Percentiles rank a stretch among this genome's conserved stretches.
Conservation (phyloP, 2,888 invertebrate species). For the Metellina segmentata region DNA sequence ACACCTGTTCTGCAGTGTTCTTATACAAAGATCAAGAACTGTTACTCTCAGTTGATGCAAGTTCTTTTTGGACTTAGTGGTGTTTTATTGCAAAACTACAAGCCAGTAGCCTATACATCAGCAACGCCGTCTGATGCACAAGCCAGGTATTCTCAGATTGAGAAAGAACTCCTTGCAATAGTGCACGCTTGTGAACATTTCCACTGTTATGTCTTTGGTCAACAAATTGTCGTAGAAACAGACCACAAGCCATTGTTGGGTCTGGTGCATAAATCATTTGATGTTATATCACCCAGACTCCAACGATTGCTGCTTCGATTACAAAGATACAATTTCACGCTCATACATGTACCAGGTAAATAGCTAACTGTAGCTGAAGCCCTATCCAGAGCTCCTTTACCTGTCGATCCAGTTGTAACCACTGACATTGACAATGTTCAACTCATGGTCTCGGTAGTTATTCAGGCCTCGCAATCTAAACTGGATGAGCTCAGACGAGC, state of each 20-base stretch:
- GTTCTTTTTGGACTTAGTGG: conserved; percentile 79
- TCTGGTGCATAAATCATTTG: no score
- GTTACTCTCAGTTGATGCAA: conserved; percentile 79
- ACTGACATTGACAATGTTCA: no score
- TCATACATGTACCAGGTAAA: conserved; percentile 70
- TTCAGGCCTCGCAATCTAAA: no score
- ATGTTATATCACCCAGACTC: no score
- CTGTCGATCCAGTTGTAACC: no score
- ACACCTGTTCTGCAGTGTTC: conserved; percentile 79
- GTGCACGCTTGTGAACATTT: conserved; percentile 38
- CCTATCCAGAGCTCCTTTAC: conserved; percentile 71
- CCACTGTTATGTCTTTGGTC: conserved; percentile 23
- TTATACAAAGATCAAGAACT: conserved; percentile 79
- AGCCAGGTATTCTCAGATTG: conserved; percentile 80
- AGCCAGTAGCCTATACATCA: conserved; percentile 80
- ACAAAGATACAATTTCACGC: conserved; percentile 75
- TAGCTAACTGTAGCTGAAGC: conserved; percentile 77
- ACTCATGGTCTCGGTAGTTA: no score
- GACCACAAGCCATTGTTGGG: conserved; percentile 81
- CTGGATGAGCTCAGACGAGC: conserved; percentile 16
- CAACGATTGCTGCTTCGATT: no score
- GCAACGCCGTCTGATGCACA: conserved; percentile 79
- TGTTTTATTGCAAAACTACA: conserved; percentile 79
- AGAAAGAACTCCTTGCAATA: conserved; percentile 79
- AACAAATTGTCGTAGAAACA: conserved; percentile 79